A percentile compares a stretch with the other conserved stretches of the same genome.
phyloP scores from a whole-genome alignment of 1,140 invertebrate species.

The Hypothenemus hampei region DNA sequence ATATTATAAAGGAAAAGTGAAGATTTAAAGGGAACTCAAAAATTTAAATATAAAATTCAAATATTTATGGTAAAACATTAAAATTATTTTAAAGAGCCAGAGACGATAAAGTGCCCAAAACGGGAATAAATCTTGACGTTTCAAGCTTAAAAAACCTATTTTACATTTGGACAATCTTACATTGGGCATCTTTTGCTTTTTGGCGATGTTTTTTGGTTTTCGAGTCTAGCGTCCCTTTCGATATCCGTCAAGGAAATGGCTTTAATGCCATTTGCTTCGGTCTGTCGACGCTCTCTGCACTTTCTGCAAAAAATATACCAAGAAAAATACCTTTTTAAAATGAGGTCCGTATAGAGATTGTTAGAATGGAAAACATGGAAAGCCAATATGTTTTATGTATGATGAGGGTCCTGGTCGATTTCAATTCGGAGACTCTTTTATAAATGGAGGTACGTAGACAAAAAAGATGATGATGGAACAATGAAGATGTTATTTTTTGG shows the following conservation, averaged over 20 bases:
- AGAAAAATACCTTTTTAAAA: no score
- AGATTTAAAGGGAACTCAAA: not conserved
- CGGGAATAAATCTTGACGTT: not conserved
- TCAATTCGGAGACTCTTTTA: not conserved
- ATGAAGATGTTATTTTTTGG: no score
- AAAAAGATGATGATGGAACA: no score
- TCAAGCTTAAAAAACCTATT: not conserved
- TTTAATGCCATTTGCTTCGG: slow-evolving; percentile 7
- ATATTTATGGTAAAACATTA: not conserved
- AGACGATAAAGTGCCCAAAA: not conserved
- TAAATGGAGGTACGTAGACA: not conserved
- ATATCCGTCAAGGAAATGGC: slow-evolving; percentile 5
- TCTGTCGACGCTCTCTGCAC: slow-evolving; percentile 3
- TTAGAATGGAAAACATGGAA: not conserved
- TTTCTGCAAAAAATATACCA: slow-evolving; percentile 3
- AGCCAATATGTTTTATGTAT: not conserved
- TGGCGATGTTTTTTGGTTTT: not conserved
- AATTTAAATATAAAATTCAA: not conserved
- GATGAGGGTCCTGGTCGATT: not conserved
- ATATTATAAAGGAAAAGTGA: not conserved
- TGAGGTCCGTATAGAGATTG: not conserved
- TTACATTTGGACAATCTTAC: not conserved
- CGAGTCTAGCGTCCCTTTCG: slow-evolving; percentile 2
- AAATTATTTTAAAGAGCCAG: not conserved
- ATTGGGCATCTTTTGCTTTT: slow-evolving; percentile 7